Evolutionary conservation across 2,888 invertebrate species (phyloP).

Genomic region (Drosophila nr. fundita): DNA sequence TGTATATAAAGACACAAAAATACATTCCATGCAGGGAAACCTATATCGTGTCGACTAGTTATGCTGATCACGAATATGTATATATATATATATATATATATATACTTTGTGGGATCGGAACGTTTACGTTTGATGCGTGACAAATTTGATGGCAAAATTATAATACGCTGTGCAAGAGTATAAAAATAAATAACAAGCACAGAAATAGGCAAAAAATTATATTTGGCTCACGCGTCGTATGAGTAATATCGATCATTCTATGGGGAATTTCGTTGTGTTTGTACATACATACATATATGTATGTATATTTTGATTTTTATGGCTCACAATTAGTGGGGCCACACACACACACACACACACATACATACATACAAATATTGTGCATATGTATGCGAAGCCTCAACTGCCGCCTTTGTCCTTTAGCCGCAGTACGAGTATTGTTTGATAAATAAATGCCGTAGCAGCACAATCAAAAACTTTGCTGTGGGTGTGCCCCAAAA

Average conservation of each 20-base stretch:
- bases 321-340: conserved; percentile 14
- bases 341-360: background rate
- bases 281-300: background rate
- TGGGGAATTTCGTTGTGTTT: background rate
- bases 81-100: background rate
- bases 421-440: background rate
- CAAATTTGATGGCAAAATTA: background rate
- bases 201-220: background rate
- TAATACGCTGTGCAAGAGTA: background rate
- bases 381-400: background rate
- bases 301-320: conserved; percentile 9
- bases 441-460: conserved; percentile 16
- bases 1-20: background rate
- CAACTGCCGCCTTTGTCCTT: conserved; percentile 22
- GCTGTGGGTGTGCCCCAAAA: background rate
- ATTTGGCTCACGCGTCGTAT: conserved; percentile 2
- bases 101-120: background rate
- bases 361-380: background rate
- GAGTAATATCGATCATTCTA: conserved; percentile 9
- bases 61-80: background rate
- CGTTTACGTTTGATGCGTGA: background rate
- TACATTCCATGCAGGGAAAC: background rate
- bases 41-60: background rate
- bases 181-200: background rate
- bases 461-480: conserved; percentile 4